A percentile compares a stretch with the other conserved stretches of the same genome.
phyloP scores from a whole-genome alignment of 2,797 vertebrate species.

The Rhinella marina region DNA sequence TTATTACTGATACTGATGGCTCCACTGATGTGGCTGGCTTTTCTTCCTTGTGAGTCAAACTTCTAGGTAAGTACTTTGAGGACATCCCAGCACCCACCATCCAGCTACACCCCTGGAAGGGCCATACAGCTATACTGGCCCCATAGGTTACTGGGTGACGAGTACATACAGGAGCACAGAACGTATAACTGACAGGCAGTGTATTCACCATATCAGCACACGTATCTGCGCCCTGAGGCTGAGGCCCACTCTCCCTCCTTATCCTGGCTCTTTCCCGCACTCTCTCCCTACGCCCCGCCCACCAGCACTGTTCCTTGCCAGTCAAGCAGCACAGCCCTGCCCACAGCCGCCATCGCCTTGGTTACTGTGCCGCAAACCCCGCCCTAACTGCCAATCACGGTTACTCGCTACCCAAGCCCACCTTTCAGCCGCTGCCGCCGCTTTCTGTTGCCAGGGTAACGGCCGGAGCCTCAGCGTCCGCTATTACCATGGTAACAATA shows the following conservation, averaged over 20 bases:
- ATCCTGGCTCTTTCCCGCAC: slow-evolving; percentile 29
- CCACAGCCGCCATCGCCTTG: slow-evolving; percentile 31
- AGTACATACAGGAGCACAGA: too few relatives aligned
- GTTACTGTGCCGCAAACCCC: not conserved
- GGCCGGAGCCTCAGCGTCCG: slow-evolving; percentile 36
- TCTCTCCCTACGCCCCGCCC: not conserved
- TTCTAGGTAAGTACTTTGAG: too few relatives aligned
- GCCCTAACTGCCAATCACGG: slow-evolving; percentile 30
- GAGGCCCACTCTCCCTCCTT: slow-evolving; percentile 1
- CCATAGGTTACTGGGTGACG: not conserved
- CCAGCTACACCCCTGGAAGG: too few relatives aligned
- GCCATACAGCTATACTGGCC: not conserved
- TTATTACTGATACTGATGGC: too few relatives aligned
- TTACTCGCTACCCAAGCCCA: not conserved
- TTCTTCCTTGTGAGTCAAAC: too few relatives aligned
- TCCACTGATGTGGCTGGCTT: too few relatives aligned
- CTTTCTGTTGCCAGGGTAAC: slow-evolving; percentile 43
- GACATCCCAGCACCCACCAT: too few relatives aligned
- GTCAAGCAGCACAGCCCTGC: not conserved
- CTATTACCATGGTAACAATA: slow-evolving; percentile 47
- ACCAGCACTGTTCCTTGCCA: not conserved
- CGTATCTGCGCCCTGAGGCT: too few relatives aligned
- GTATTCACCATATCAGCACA: too few relatives aligned
- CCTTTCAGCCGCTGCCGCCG: slow-evolving; percentile 21
- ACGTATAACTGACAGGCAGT: too few relatives aligned